Base-by-base conservation (phyloP, 2,113 vertebrate genomes). In the Carassius carassius region DNA sequence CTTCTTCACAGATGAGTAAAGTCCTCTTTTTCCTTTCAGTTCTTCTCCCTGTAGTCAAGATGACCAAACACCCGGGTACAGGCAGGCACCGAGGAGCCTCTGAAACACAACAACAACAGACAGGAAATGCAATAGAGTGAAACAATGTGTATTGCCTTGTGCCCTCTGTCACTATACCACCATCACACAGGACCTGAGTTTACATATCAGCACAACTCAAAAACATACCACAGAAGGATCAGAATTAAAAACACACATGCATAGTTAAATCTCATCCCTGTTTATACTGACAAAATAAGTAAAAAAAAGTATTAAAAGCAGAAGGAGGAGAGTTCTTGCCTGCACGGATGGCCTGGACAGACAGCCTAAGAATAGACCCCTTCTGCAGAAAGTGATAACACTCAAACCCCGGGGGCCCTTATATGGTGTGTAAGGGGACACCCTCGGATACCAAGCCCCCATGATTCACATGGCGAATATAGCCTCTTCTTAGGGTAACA, bases 361-460 rank as follows among this genome's bases (percentile, higher is more conserved):
- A 84, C 93, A 95, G 87, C 95, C 96, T 95, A 96, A 97, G 95
- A 97, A 97, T 96, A 97, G 96, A 95, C 85, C 91, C 85, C 87
- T 92, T 90, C 62, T 91, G 94, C 95, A 90, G 94, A 95, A 94
- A 93, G 94, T 91, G 93, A 95, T 96, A 96, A 95, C 93, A 91
- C 94, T 91, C 93, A 91, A 94, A 90, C 89, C 91, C 29, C 93
- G 92, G 87, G 84, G 87, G 74, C 83, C 95, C 96, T 95, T 97
- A 96, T 95, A 97, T 95, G 96, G 96, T 92, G 87, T 95, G 96
- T 94, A 97, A 97, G 93, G 92, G 92, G 94, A 97, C 92, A 96
- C 95, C 91, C 82, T 90, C 88, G 92, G 92, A 94, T 94, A 92
- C 91, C 90, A 89, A 73, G 88, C 93, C 93, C 93, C 91, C 73